Evolutionary conservation across 30 jellyfish, hydroid and myxozoan genomes (phyloP).

Genomic region (Aurelia coerulea): DNA sequence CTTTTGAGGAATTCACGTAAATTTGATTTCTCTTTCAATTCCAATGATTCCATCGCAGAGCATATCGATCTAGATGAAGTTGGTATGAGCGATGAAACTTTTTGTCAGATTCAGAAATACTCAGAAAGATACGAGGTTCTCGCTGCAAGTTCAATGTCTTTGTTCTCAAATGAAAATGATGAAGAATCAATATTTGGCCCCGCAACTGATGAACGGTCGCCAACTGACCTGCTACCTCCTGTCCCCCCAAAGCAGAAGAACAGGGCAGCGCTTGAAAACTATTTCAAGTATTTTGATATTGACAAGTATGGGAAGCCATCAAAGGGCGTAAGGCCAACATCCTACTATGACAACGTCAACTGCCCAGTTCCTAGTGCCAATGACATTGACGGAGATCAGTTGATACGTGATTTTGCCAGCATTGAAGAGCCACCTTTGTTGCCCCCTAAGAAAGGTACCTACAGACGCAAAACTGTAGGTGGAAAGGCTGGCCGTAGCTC

Average conservation of each 20-base stretch:
- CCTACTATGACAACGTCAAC: slow-evolving; percentile 89
- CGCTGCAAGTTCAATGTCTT: slow-evolving; percentile 85
- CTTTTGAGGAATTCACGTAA: slow-evolving; percentile 15
- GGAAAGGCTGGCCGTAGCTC: slow-evolving; percentile 5
- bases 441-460: slow-evolving; percentile 92
- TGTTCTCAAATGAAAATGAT: slow-evolving; percentile 85
- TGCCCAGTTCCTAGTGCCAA: slow-evolving; percentile 94
- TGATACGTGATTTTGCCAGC: slow-evolving; percentile 23
- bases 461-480: slow-evolving; percentile 45
- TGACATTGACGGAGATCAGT: slow-evolving; percentile 84
- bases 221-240: slow-evolving; percentile 69
- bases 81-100: slow-evolving; percentile 87
- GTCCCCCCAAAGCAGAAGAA: slow-evolving; percentile 85
- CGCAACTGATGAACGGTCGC: slow-evolving; percentile 39
- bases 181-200: slow-evolving; percentile 78
- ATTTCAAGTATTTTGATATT: slow-evolving; percentile 71
- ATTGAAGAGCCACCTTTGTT: slow-evolving; percentile 85
- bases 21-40: slow-evolving; percentile 25
- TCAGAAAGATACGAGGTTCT: slow-evolving; percentile 82
- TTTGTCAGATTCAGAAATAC: slow-evolving; percentile 77
- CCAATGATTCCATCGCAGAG: slow-evolving; percentile 62
- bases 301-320: slow-evolving; percentile 84
- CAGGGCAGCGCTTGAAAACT: slow-evolving; percentile 64
- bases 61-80: slow-evolving; percentile 83
- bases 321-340: slow-evolving; percentile 87